These are phyloP conservation scores for Hypanus sabinus DNA, from an alignment of 2,113 vertebrate species.

Conservation along the genomic window DNA sequence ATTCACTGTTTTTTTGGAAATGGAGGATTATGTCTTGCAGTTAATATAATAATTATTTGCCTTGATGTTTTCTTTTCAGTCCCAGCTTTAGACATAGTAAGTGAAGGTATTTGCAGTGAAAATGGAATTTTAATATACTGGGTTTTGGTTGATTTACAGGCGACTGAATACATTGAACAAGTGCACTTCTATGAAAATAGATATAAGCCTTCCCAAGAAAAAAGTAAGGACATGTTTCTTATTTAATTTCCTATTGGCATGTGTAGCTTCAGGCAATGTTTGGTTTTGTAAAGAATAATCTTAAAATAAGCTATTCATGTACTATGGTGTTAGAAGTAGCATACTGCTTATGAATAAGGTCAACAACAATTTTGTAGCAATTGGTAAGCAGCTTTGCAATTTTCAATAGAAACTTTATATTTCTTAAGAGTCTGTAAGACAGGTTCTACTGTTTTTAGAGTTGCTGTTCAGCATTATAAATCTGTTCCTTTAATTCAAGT, in stretches of 20 bases:
- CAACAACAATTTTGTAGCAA: not conserved
- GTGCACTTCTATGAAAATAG: slow-evolving; percentile 98
- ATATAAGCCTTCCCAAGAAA: slow-evolving; percentile 88
- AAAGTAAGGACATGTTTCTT: slow-evolving; percentile 66
- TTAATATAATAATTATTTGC: not conserved
- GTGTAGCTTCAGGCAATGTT: not conserved
- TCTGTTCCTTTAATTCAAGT: not conserved
- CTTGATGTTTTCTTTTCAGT: not conserved
- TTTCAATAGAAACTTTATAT: not conserved
- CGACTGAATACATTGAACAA: slow-evolving; percentile 93
- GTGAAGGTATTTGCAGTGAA: not conserved
- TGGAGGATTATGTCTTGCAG: not conserved
- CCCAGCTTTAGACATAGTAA: not conserved
- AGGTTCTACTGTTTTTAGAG: not conserved
- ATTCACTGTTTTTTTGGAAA: not conserved
- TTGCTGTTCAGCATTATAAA: not conserved
- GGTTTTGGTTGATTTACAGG: slow-evolving; percentile 65
- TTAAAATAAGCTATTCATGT: not conserved
- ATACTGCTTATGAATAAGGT: not conserved
- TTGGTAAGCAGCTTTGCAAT: not conserved
- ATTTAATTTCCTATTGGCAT: not conserved
- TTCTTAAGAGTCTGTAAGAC: not conserved
- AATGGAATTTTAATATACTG: slow-evolving; percentile 39
- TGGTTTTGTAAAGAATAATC: not conserved
- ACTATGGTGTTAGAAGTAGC: not conserved